Conservation (phyloP, 2,113 vertebrate species). For the Prunella fulvescens region DNA sequence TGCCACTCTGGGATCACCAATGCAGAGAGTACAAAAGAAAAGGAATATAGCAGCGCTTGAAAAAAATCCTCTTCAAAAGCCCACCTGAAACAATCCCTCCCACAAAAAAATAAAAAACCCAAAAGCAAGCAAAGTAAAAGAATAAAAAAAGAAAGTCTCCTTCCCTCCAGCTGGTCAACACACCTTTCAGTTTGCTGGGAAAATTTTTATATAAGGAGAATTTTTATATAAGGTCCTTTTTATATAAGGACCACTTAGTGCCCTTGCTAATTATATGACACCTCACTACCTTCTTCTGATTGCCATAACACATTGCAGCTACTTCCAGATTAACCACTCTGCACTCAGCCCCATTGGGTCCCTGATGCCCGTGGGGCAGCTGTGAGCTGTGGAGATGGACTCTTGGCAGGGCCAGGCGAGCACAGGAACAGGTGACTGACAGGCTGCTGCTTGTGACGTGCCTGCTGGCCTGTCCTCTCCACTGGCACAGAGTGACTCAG, state of each 20-base stretch:
- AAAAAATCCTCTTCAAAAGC: background rate
- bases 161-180: background rate
- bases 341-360: fast-evolving
- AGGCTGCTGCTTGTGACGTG: background rate
- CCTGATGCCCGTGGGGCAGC: fast-evolving
- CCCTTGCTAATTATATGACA: background rate
- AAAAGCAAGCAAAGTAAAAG: background rate
- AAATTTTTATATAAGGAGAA: background rate
- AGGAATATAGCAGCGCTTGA: background rate
- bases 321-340: background rate
- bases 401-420: fast-evolving
- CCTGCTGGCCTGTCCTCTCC: background rate
- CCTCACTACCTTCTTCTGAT: background rate
- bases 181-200: background rate
- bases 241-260: background rate
- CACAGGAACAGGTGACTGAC: fast-evolving
- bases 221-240: background rate
- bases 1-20: background rate
- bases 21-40: background rate
- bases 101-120: background rate
- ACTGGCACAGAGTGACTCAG: background rate
- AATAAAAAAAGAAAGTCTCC: fast-evolving
- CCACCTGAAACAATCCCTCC: background rate
- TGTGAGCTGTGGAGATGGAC: fast-evolving
- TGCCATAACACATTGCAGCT: background rate